A percentile compares a stretch with the other conserved stretches of the same genome.
Conservation (phyloP, 2,888 invertebrate species). For the Chrysolina haemoptera region DNA sequence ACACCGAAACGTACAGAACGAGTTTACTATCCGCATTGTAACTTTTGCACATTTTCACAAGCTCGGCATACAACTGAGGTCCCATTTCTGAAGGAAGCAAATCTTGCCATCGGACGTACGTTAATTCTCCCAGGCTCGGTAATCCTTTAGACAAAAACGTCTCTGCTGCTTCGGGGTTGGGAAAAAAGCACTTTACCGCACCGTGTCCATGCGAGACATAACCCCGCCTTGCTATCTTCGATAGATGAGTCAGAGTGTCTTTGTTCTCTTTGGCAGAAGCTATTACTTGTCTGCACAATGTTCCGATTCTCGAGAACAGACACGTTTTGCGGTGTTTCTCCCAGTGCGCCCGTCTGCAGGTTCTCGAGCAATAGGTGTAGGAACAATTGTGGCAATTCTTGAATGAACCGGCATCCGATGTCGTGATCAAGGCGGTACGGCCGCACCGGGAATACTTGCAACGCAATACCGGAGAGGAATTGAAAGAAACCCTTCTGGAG, state of each 20-base stretch:
- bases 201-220: constrained; percentile 89
- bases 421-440: constrained; percentile 78
- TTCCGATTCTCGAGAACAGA: constrained; percentile 90
- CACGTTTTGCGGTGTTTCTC: constrained; percentile 93
- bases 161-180: constrained; percentile 88
- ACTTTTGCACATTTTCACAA: constrained; percentile 88
- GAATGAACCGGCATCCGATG: constrained; percentile 86
- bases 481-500: constrained; percentile 77
- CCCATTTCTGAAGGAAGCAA: constrained; percentile 92
- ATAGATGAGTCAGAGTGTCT: constrained; percentile 83
- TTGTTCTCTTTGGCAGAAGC: constrained; percentile 86
- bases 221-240: constrained; percentile 87
- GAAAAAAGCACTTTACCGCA: constrained; percentile 92
- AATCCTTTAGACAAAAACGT: constrained; percentile 86
- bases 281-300: constrained; percentile 88
- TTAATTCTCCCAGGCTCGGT: constrained; percentile 83
- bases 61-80: constrained; percentile 86
- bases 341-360: constrained; percentile 94
- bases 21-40: constrained; percentile 94
- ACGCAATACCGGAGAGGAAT: constrained; percentile 70
- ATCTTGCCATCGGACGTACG: constrained; percentile 88
- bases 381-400: constrained; percentile 97
- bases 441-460: constrained; percentile 88
- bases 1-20: constrained; percentile 90
- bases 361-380: constrained; percentile 93